These are phyloP conservation scores for Octopus bimaculoides DNA, from an alignment of 1,140 invertebrate genomes.

Conservation along the genomic window DNA sequence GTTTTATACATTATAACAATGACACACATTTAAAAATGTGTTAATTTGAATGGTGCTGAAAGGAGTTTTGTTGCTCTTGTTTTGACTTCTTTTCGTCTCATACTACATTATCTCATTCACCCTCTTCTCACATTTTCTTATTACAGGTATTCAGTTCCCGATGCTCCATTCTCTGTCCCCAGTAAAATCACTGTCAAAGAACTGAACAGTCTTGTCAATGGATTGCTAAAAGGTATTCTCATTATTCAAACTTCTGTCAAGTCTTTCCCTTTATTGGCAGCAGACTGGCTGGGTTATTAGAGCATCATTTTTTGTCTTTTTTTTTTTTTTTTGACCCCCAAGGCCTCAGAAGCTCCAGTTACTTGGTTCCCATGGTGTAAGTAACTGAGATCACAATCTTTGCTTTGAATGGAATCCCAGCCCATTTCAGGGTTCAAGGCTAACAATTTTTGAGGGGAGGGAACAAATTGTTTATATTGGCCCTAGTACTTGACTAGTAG, in stretches of 20 bases:
- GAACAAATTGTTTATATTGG: no score
- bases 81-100: no score
- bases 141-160: constrained; percentile 82
- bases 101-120: no score
- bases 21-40: no score
- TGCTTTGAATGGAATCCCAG: no score
- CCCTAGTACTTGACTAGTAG: no score
- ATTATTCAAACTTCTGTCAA: not conserved
- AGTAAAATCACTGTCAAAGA: constrained; percentile 67
- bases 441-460: no score
- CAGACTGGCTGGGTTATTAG: not conserved
- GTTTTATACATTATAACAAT: no score
- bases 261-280: not conserved
- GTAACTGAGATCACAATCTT: not conserved
- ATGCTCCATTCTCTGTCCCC: constrained; percentile 78
- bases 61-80: no score
- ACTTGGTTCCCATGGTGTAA: not conserved
- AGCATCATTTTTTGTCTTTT: not conserved
- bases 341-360: not conserved
- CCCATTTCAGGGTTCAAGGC: no score
- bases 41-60: no score
- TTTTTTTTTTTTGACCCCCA: not conserved
- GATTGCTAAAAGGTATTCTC: constrained; percentile 63
- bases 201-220: constrained; percentile 79
- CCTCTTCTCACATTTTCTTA: constrained; percentile 26